phyloP scores from a whole-genome alignment of 2,797 vertebrate species.

The Amniataba percoides region DNA sequence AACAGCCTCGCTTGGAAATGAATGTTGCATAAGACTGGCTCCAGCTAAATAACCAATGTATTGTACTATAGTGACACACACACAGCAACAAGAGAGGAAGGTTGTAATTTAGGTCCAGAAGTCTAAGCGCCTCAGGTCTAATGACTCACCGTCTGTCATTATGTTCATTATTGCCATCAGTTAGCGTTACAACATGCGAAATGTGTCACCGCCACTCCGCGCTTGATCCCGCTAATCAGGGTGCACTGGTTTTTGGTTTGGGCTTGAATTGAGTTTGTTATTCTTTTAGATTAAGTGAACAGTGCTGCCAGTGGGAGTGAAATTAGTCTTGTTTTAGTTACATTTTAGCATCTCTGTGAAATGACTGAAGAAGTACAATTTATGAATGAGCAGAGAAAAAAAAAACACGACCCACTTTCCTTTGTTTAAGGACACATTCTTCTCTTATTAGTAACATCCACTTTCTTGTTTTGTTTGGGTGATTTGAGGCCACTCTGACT shows the following conservation, averaged over 20 bases:
- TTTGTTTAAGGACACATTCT: slow-evolving; percentile 33
- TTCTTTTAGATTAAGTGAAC: neutral
- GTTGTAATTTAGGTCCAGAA: slow-evolving; percentile 59
- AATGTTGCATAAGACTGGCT: slow-evolving; percentile 56
- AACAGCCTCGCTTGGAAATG: slow-evolving; percentile 36
- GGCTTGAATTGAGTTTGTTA: neutral
- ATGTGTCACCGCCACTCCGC: neutral
- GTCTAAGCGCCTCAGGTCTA: slow-evolving; percentile 39
- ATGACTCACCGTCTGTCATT: slow-evolving; percentile 62
- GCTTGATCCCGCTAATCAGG: slow-evolving; percentile 31
- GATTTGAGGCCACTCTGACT: slow-evolving; percentile 36
- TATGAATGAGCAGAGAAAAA: slow-evolving; percentile 7
- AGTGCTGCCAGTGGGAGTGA: neutral
- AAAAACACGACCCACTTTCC: neutral
- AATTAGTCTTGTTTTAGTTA: neutral
- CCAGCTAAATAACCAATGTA: slow-evolving; percentile 59
- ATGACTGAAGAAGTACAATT: slow-evolving; percentile 1
- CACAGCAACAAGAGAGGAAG: slow-evolving; percentile 32
- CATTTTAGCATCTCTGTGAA: neutral
- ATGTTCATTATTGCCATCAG: slow-evolving; percentile 28
- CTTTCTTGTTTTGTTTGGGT: slow-evolving; percentile 53
- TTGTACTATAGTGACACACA: slow-evolving; percentile 43
- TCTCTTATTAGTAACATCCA: slow-evolving; percentile 45
- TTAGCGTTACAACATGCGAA: slow-evolving; percentile 13
- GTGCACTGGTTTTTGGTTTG: slow-evolving; percentile 20